phyloP scores from a whole-genome alignment of 2,113 vertebrate species.

The Oncorhynchus kisutch region DNA sequence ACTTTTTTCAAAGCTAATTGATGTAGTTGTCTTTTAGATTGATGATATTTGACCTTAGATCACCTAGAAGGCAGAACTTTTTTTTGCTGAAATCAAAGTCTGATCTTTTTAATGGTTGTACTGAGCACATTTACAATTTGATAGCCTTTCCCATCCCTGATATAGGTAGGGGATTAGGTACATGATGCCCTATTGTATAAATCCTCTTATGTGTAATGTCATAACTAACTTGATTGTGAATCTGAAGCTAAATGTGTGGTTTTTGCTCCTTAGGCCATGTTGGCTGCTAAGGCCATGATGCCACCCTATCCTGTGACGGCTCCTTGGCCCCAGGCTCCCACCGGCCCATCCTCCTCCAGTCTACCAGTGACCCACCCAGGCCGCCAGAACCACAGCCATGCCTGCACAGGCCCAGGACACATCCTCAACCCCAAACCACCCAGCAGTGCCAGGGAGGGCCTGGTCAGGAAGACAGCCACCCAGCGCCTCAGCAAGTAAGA shows the following conservation, averaged over 20 bases:
- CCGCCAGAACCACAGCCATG: conserved; percentile 52
- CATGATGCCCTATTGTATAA: too few species aligned
- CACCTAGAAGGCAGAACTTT: conserved; percentile 32
- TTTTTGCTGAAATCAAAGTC: neutral
- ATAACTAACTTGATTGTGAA: too few species aligned
- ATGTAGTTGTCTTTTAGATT: conserved; percentile 47
- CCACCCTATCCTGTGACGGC: conserved; percentile 37
- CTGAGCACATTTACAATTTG: too few species aligned
- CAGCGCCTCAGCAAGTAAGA: conserved; percentile 87
- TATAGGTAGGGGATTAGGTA: too few species aligned
- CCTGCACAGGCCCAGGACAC: conserved; percentile 57
- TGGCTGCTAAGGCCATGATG: conserved; percentile 69
- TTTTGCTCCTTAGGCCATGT: conserved; percentile 69
- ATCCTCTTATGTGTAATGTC: too few species aligned
- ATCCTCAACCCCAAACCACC: conserved; percentile 82
- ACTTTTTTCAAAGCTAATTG: conserved; percentile 64
- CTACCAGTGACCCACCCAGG: conserved; percentile 59
- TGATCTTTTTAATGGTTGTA: too few species aligned
- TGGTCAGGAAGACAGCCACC: conserved; percentile 73
- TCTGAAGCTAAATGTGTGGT: neutral
- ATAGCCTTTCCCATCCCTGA: too few species aligned
- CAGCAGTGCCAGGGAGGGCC: conserved; percentile 72
- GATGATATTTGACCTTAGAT: conserved; percentile 54
- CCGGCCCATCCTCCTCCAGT: conserved; percentile 54
- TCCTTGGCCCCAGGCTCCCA: conserved; percentile 54